Base-by-base conservation (phyloP, 2,113 vertebrate species). In the Pollachius pollachius region DNA sequence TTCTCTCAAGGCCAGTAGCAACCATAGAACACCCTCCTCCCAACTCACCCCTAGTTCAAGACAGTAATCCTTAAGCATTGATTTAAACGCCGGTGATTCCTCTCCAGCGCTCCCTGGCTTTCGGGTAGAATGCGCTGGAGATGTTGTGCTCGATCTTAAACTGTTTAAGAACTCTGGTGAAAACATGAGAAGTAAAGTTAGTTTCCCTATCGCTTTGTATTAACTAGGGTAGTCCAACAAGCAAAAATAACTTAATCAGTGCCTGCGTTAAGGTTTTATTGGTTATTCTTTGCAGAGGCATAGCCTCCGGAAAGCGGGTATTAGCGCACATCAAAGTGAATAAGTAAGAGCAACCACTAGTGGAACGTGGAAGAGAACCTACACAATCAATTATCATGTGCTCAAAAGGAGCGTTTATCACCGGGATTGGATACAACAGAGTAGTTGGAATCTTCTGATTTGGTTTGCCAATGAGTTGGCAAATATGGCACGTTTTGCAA, bases 31-130 rank as follows among this genome's bases (percentile, higher is more conserved):
- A 8, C 65, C 60, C n/a, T 63, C 54, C 13, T 56, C 54, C 69
- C 19, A 41, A 11, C 37, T 8, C 11, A 1, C 5, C 5, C 37
- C 37, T 41, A 41, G 37, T 41, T 41, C 0, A 2, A 52, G 34
- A 7, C 62, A 54, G 71, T 56, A 56, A 15, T 9, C 2, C 11
- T 15, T 52, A 41, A 52, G 61, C 17, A 61, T 19, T 64, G 57
- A 58, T 76, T 70, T 69, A 56, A 64, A 76, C 34, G 56, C 69
- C 69, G 7, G 62, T 68, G 54, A 56, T 15, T 3, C 37, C 54
- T 15, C 54, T 17, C 4, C 13, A 56, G 54, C 54, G 16, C 68
- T 15, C 54, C 54, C 54, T 56, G 54, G 15, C 54, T 74, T 52
- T 54, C 27, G 60, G 13, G 13, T 56, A 5, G 54, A 15, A 15